phyloP scores from a whole-genome alignment of 1,140 invertebrate species.

The Macrocentrus cingulum region DNA sequence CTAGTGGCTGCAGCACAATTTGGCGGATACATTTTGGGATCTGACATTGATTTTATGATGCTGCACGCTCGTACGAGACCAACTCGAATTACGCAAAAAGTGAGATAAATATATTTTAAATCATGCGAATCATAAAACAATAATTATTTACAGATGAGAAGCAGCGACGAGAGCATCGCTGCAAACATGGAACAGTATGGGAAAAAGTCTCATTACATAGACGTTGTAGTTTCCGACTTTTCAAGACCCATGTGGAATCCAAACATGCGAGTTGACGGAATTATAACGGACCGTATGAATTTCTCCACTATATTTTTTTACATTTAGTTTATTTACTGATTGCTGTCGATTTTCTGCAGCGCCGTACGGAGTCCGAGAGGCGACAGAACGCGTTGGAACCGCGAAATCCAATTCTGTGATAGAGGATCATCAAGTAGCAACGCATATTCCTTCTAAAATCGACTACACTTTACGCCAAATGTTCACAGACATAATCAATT shows the following conservation, averaged over 20 bases:
- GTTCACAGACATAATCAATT: constrained; percentile 80
- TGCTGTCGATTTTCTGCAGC: constrained; percentile 63
- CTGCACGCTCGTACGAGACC: constrained; percentile 84
- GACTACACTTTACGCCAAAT: constrained; percentile 81
- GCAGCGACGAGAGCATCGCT: constrained; percentile 80
- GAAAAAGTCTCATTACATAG: constrained; percentile 73
- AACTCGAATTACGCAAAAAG: constrained; percentile 75
- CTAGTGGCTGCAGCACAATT: constrained; percentile 88
- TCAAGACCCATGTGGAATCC: constrained; percentile 78
- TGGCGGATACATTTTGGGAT: constrained; percentile 87
- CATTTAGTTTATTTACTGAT: constrained; percentile 18
- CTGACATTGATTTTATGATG: constrained; percentile 93
- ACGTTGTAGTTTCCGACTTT: constrained; percentile 89
- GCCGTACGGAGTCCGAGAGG: constrained; percentile 93
- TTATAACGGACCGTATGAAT: constrained; percentile 96
- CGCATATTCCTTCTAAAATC: constrained; percentile 85
- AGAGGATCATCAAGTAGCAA: constrained; percentile 64
- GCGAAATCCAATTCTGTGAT: constrained; percentile 64
- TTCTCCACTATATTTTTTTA: constrained; percentile 58
- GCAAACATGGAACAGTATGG: constrained; percentile 88
- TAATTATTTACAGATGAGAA: constrained; percentile 68
- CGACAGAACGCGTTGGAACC: constrained; percentile 81
- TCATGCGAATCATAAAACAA: no score
- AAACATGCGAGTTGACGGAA: constrained; percentile 75
- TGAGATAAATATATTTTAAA: constrained; percentile 44